Evolutionary conservation across 30 jellyfish, hydroid and myxozoan species (phyloP), one percentile per base, ranked within the genome.

Genomic region (Nemopilema nomurai): DNA sequence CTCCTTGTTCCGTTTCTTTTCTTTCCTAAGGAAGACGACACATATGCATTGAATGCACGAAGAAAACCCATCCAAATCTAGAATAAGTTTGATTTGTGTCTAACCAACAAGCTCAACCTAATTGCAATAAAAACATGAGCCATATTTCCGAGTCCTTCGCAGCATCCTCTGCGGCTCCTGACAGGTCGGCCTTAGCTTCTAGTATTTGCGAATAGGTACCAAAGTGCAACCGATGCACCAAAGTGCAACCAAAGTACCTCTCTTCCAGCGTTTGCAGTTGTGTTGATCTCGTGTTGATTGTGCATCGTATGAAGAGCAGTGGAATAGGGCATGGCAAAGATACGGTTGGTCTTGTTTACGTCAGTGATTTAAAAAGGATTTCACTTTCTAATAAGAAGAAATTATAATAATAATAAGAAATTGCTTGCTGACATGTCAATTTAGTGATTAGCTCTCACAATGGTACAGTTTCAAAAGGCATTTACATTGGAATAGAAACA

Each of bases 71-170:
- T n/a, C n/a, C n/a, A n/a, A n/a, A 71, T 64, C 66, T 71, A 24
- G 66, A 28, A 18, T 30, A 49, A 28, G 66, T 26, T 71, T 71
- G 81, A 71, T 41, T 71, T 71, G 20, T 23, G 18, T 71, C 81
- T 67, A 64, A 8, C 24, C 28, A 64, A 64, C 28, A 7, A 64
- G 74, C 28, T 29, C 74, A 64, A 18, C n/a, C n/a, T n/a, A n/a
- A n/a, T n/a, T n/a, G n/a, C n/a, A n/a, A n/a, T n/a, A n/a, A n/a
- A n/a, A n/a, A n/a, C n/a, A n/a, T n/a, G n/a, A n/a, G n/a, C n/a
- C 57, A 41, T 41, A 3, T 41, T 41, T 13, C 57, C 13, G 57
- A 41, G 13, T 3, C 57, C 57, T 3, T 41, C 6, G 57, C 13
- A 41, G 13, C 57, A 41, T n/a, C n/a, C n/a, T n/a, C n/a, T n/a